Conservation (phyloP, 2,888 invertebrate species). For the Sericinus montela region DNA sequence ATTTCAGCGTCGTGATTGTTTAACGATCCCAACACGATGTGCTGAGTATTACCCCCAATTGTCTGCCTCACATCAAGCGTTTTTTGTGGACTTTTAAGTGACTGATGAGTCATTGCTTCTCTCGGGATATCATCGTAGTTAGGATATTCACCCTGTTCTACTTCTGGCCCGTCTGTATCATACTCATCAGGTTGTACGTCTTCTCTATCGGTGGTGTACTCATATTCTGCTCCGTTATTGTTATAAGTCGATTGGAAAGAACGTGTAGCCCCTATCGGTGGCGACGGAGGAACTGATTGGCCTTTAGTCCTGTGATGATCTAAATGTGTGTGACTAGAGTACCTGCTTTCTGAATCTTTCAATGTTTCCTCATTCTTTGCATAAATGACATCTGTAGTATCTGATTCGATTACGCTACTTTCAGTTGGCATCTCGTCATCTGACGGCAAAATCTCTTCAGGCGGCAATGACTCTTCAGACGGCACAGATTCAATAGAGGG, state of each 20-base stretch:
- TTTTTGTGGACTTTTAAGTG: conserved; percentile 49
- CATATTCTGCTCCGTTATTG: conserved; percentile 49
- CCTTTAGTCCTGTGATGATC: conserved; percentile 53
- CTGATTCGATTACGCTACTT: conserved; percentile 12
- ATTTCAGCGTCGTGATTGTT: conserved; percentile 80
- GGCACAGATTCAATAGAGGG: conserved; percentile 23
- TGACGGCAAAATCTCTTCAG: conserved; percentile 6
- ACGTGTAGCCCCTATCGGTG: conserved; percentile 49
- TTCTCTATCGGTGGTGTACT: conserved; percentile 59
- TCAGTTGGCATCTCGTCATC: conserved; percentile 18
- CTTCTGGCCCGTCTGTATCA: conserved; percentile 64
- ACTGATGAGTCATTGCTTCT: conserved; percentile 50
- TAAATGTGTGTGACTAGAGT: conserved; percentile 49
- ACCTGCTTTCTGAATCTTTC: conserved; percentile 40
- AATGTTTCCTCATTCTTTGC: conserved; percentile 35
- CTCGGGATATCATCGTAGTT: conserved; percentile 80
- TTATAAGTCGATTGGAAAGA: conserved; percentile 52
- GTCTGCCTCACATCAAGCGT: conserved; percentile 66
- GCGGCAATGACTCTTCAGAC: conserved; percentile 4
- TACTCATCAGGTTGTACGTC: conserved; percentile 56
- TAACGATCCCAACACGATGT: conserved; percentile 79
- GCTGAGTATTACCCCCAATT: conserved; percentile 80
- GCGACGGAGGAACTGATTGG: conserved; percentile 31
- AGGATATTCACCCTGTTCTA: conserved; percentile 76
- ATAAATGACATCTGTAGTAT: not conserved